Evolutionary conservation across 2,888 invertebrate genomes (phyloP).

Genomic region (Brachypalpus laphriformis): DNA sequence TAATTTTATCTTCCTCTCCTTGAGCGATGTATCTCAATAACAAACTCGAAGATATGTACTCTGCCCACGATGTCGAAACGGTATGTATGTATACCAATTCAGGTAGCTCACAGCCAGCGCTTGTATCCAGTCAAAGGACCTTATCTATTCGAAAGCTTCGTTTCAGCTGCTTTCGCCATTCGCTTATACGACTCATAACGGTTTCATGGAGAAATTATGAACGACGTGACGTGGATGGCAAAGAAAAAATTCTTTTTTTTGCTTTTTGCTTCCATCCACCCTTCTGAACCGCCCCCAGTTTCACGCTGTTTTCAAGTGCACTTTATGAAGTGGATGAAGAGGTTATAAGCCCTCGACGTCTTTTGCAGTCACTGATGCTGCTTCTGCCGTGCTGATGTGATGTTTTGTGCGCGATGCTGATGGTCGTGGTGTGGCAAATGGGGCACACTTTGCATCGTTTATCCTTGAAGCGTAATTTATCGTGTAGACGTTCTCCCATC

Average conservation of each 20-base stretch:
- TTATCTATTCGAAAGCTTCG: slow-evolving; percentile 66
- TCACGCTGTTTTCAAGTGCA: slow-evolving; percentile 66
- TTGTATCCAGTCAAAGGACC: slow-evolving; percentile 60
- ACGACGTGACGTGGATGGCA: slow-evolving; percentile 70
- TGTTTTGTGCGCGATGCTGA: slow-evolving; percentile 22
- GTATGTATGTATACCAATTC: slow-evolving; percentile 20
- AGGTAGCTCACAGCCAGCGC: slow-evolving; percentile 26
- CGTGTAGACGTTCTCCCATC: slow-evolving; percentile 59
- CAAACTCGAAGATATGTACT: slow-evolving; percentile 41
- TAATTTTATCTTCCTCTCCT: slow-evolving; percentile 65
- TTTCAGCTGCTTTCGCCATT: slow-evolving; percentile 59
- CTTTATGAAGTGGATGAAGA: slow-evolving; percentile 74
- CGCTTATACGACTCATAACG: slow-evolving; percentile 64
- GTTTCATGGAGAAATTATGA: slow-evolving; percentile 73
- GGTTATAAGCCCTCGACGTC: slow-evolving; percentile 72
- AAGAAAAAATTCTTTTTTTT: slow-evolving; percentile 36
- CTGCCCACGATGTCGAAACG: slow-evolving; percentile 1
- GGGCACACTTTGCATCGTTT: slow-evolving; percentile 65
- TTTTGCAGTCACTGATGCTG: slow-evolving; percentile 70
- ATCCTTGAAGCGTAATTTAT: slow-evolving; percentile 63
- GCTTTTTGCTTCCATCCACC: slow-evolving; percentile 12
- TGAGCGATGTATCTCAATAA: slow-evolving; percentile 70
- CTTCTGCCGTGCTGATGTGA: slow-evolving; percentile 39
- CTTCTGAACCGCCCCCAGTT: slow-evolving; percentile 20
- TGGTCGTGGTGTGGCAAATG: slow-evolving; percentile 50